Base-by-base conservation (phyloP, 2,113 vertebrate species). In the Ramphastos sulfuratus region DNA sequence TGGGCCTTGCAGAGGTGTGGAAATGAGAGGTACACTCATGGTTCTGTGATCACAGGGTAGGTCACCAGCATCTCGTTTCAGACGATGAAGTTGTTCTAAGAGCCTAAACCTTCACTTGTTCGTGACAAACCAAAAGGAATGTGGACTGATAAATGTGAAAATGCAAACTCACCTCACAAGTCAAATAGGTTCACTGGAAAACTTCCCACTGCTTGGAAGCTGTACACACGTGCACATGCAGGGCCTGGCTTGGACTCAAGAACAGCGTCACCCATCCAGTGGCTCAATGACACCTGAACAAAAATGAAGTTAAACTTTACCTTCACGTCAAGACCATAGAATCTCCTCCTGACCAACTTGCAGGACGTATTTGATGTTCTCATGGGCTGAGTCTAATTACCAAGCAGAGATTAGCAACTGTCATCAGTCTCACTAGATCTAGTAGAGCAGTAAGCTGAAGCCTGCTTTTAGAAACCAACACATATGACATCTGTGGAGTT, bases 21-120 rank as follows among this genome's bases (percentile, higher is more conserved):
- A 90, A 60, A 79, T 37, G 35, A 65, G 66, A n/a, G 4, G 11
- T 35, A 48, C 10, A 1, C 8, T 74, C 28, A 5, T 0, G 0
- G 61, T 46, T 81, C 61, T 78, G 78, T 33, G 21, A n/a, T 56
- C 1, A 1, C 20, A 46, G 19, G 31, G 42, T 25, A 52, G 31
- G 61, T 54, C 48, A 39, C 42, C 48, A 77, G 15, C 18, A 9
- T 33, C 30, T 54, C 17, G 25, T 42, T 65, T 78, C 71, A 81
- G 48, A 69, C 10, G 4, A 15, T 42, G 54, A 23, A 12, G 54
- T 10, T 58, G 23, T 84, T 52, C 50, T 72, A 72, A 72, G 33
- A 39, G 52, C 46, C 9, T 50, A 37, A 61, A 16, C 44, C 27
- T 61, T 46, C 19, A 10, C 16, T 72, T 39, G 7, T 46, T 52